Percentiles rank a stretch among this genome's conserved stretches.
Conservation (phyloP, 2,888 invertebrate genomes). For the Drosophila atripex region DNA sequence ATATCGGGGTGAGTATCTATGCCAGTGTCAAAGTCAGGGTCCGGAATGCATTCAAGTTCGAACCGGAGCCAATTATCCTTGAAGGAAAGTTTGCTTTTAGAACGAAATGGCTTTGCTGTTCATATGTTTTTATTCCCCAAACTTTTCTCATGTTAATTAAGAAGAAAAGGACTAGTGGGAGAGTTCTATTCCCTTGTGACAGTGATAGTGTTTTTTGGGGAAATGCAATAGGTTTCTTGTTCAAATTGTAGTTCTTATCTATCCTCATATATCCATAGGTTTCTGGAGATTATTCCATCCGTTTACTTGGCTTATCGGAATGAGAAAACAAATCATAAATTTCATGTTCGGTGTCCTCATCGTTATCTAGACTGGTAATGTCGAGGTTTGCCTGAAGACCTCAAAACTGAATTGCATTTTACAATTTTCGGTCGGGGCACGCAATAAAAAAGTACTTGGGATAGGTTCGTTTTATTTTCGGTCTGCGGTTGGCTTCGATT, state of each 20-base stretch:
- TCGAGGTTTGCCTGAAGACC: conserved; percentile 30
- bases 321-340: not conserved
- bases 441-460: conserved; percentile 50
- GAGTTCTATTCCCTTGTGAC: not conserved
- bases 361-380: conserved; percentile 1
- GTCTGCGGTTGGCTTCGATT: conserved; percentile 10
- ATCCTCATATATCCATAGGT: not conserved
- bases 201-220: no score
- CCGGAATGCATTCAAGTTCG: conserved; percentile 38
- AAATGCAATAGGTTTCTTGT: not conserved
- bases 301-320: not conserved
- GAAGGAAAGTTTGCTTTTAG: not conserved
- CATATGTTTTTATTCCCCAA: conserved; percentile 16
- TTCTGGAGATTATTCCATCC: not conserved
- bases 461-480: conserved; percentile 47
- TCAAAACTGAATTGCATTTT: conserved; percentile 29
- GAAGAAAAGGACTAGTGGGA: not conserved
- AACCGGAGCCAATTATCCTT: conserved; percentile 35
- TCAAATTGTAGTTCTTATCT: not conserved
- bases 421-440: conserved; percentile 23
- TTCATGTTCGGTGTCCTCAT: not conserved
- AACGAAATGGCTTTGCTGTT: conserved; percentile 7
- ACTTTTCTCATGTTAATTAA: conserved; percentile 36
- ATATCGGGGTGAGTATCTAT: not conserved
- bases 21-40: conserved; percentile 27